phyloP scores from a whole-genome alignment of 2,888 invertebrate species.

The Fabriciana adippe region DNA sequence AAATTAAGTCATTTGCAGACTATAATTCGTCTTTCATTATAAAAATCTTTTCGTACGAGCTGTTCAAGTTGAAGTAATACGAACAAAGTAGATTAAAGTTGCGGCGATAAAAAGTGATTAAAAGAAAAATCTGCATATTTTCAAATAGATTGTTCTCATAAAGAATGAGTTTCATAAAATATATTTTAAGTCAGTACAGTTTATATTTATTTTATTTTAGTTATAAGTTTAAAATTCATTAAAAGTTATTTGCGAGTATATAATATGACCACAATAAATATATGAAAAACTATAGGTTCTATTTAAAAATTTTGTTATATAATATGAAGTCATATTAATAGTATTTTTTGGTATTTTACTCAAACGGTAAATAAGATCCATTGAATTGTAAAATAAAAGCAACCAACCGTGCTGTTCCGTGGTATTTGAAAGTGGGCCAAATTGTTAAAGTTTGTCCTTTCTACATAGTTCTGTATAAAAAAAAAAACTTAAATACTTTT shows the following conservation, averaged over 20 bases:
- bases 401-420: slow-evolving; percentile 9
- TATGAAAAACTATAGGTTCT: no score
- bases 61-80: slow-evolving; percentile 69
- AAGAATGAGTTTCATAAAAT: slow-evolving; percentile 68
- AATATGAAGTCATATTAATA: not conserved
- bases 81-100: slow-evolving; percentile 80
- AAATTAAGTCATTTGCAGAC: no score
- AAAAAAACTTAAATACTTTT: not conserved
- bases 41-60: slow-evolving; percentile 30
- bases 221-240: not conserved
- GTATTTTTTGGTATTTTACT: not conserved
- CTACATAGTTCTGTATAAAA: not conserved
- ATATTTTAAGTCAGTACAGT: slow-evolving; percentile 54
- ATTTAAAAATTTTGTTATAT: no score
- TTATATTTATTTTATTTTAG: slow-evolving; percentile 1
- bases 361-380: not conserved
- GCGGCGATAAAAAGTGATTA: slow-evolving; percentile 77
- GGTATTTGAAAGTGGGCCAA: slow-evolving; percentile 14
- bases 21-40: not conserved
- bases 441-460: slow-evolving; percentile 1
- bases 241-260: no score
- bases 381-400: slow-evolving; percentile 11
- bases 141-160: slow-evolving; percentile 77
- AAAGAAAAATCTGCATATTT: slow-evolving; percentile 80
- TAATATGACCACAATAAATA: not conserved